These are phyloP conservation scores for Phyto melanocephala DNA, from an alignment of 2,888 invertebrate species.

Conservation along the genomic window DNA sequence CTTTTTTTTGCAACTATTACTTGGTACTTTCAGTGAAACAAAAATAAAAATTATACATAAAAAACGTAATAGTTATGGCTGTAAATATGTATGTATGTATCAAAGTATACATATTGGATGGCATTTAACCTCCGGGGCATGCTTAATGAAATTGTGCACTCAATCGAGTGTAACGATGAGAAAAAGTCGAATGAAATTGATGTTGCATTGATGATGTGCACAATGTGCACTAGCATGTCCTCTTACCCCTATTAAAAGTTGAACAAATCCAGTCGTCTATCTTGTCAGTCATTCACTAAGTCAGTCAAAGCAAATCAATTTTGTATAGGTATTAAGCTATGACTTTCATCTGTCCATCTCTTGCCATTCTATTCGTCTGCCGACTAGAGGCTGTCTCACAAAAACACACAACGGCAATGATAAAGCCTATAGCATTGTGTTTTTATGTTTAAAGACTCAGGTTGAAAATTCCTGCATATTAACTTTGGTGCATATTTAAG, in stretches of 20 bases:
- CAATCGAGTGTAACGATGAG: conserved; percentile 77
- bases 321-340: conserved; percentile 12
- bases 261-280: conserved; percentile 7
- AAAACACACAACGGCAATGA: too few relatives aligned
- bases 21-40: not conserved
- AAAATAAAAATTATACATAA: not conserved
- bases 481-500: not conserved
- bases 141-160: conserved; percentile 78
- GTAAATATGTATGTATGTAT: not conserved
- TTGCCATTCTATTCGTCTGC: not conserved
- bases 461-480: not conserved
- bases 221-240: conserved; percentile 1
- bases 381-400: not conserved
- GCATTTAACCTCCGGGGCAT: conserved; percentile 67
- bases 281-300: conserved; percentile 27
- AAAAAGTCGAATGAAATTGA: conserved; percentile 77
- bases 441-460: not conserved
- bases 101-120: conserved; percentile 26
- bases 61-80: not conserved
- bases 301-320: conserved; percentile 29
- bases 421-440: not conserved
- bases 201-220: conserved; percentile 69
- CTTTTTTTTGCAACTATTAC: not conserved
- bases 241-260: not conserved
- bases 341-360: conserved; percentile 24